Percentiles rank a stretch among this genome's conserved stretches.
Conservation (phyloP, 1,140 invertebrate genomes). For the Nylanderia fulva region DNA sequence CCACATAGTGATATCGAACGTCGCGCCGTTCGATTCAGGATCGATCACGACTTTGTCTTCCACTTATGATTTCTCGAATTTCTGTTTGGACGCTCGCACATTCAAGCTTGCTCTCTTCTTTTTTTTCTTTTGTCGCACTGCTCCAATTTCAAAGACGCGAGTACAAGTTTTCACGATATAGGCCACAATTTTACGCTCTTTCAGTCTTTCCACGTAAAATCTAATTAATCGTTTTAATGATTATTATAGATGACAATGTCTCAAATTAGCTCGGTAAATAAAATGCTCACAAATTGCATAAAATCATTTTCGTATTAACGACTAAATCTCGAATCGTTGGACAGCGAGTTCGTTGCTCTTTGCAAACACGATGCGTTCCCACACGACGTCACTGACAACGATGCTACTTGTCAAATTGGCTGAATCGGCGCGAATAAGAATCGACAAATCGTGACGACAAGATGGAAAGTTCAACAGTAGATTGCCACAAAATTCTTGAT, state of each 20-base stretch:
- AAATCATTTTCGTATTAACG: slow-evolving; percentile 3
- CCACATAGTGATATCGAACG: slow-evolving; percentile 33
- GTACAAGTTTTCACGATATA: background rate
- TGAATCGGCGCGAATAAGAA: slow-evolving; percentile 4
- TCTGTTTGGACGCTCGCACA: slow-evolving; percentile 10
- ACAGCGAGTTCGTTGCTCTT: slow-evolving; percentile 34
- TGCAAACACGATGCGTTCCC: slow-evolving; percentile 4
- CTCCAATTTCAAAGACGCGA: background rate
- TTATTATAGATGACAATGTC: background rate
- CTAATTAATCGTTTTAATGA: background rate
- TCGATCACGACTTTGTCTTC: background rate
- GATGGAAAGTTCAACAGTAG: slow-evolving; percentile 4
- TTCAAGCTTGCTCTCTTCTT: slow-evolving; percentile 16
- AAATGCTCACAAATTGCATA: background rate
- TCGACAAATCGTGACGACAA: background rate
- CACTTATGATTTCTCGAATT: slow-evolving; percentile 11
- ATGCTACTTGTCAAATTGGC: slow-evolving; percentile 10
- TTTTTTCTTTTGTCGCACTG: background rate
- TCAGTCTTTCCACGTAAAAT: background rate
- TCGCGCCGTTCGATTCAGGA: background rate
- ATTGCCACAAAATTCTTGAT: background rate
- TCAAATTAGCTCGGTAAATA: background rate
- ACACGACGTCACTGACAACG: slow-evolving; percentile 4
- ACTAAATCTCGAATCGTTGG: slow-evolving; percentile 8
- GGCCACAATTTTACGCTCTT: background rate